Percentiles rank a stretch among this genome's conserved stretches.
Evolutionary conservation across 2,113 vertebrate species (phyloP).

Genomic region (Neomonachus schauinslandi): DNA sequence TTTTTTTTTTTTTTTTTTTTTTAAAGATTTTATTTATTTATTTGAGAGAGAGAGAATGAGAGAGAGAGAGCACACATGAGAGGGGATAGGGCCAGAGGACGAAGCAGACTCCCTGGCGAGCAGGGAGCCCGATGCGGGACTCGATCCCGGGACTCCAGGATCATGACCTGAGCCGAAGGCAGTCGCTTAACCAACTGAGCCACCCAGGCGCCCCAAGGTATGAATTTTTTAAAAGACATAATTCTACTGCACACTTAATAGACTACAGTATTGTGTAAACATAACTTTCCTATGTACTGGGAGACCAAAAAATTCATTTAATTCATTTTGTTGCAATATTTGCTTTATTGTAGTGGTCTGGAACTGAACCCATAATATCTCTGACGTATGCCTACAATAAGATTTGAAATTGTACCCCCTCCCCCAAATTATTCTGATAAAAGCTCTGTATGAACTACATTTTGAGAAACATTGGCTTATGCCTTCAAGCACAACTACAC

Average conservation of each 20-base stretch:
- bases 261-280: not conserved
- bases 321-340: not conserved
- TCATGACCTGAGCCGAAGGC: no score
- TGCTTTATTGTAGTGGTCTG: not conserved
- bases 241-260: not conserved
- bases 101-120: no score
- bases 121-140: no score
- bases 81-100: no score
- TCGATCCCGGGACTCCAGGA: no score
- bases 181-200: no score
- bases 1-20: no score
- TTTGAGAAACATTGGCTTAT: not conserved
- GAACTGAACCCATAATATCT: not conserved
- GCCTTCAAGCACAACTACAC: not conserved
- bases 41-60: no score
- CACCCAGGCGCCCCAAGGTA: no score
- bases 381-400: not conserved
- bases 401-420: not conserved
- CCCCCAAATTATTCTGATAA: not conserved
- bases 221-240: not conserved
- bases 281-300: not conserved
- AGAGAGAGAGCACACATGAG: no score
- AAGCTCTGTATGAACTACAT: not conserved
- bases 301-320: not conserved
- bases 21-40: no score